A percentile compares a stretch with the other conserved stretches of the same genome.
Evolutionary conservation across 2,888 invertebrate species (phyloP).

Genomic region (Diabrotica balteata): DNA sequence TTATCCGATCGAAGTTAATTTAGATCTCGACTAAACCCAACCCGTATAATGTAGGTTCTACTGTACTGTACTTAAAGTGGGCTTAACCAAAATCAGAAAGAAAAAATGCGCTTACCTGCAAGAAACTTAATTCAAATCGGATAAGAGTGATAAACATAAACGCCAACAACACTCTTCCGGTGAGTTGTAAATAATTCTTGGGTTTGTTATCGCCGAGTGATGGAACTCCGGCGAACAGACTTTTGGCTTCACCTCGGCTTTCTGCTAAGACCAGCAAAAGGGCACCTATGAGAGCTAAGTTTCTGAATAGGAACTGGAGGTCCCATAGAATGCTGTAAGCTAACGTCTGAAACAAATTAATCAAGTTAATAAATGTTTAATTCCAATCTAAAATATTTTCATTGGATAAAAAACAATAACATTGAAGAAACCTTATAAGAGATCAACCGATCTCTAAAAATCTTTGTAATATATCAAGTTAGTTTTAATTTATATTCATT

Average conservation of each 20-base stretch:
- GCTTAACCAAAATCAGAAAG: background rate
- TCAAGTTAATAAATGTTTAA: background rate
- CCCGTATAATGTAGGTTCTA: no score
- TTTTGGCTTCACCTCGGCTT: slow-evolving; percentile 89
- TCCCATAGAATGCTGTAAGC: slow-evolving; percentile 99
- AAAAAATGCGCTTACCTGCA: slow-evolving; percentile 69
- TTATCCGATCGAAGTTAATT: no score
- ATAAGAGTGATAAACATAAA: slow-evolving; percentile 99
- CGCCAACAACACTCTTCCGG: slow-evolving; percentile 92
- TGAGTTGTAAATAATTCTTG: slow-evolving; percentile 94
- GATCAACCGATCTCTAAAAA: no score
- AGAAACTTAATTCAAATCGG: slow-evolving; percentile 88
- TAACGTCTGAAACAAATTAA: slow-evolving; percentile 71
- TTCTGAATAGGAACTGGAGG: slow-evolving; percentile 93
- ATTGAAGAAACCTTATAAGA: no score
- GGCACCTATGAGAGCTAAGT: slow-evolving; percentile 97
- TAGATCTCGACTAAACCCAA: no score
- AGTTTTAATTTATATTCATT: no score
- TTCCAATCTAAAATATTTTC: no score
- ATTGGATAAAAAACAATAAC: no score
- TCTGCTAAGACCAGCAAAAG: slow-evolving; percentile 95
- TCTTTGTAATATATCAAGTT: no score
- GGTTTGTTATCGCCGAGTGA: slow-evolving; percentile 94
- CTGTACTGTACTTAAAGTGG: no score
- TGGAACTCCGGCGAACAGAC: slow-evolving; percentile 95